Conservation (phyloP, 2,113 vertebrate genomes). For the Phaethornis superciliosus region DNA sequence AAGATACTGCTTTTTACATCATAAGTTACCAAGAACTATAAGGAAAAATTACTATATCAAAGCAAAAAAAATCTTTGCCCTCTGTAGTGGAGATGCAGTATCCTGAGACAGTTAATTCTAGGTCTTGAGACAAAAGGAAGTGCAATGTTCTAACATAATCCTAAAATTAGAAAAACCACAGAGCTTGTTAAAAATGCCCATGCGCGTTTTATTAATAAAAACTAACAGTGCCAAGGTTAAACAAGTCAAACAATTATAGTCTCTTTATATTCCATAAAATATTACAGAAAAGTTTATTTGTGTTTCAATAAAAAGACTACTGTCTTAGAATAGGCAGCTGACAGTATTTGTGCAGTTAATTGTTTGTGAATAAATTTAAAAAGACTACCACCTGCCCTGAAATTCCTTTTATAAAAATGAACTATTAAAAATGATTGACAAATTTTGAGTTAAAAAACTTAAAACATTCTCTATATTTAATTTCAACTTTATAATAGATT, state of each 20-base stretch:
- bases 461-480: conserved; percentile 99
- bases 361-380: conserved; percentile 80
- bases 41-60: not conserved
- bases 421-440: conserved; percentile 87
- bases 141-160: conserved; percentile 11
- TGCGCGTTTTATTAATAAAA: conserved; percentile 87
- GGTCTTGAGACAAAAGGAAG: not conserved
- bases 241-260: conserved; percentile 86
- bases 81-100: not conserved
- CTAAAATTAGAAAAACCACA: conserved; percentile 78
- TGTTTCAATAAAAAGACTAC: conserved; percentile 85
- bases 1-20: not conserved
- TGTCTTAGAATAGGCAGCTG: conserved; percentile 80
- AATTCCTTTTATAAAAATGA: conserved; percentile 83
- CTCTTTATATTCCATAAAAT: conserved; percentile 87
- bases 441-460: conserved; percentile 88
- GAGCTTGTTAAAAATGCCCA: conserved; percentile 83
- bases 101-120: not conserved
- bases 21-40: not conserved
- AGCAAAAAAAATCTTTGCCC: conserved; percentile 5
- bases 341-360: conserved; percentile 81
- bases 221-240: conserved; percentile 85
- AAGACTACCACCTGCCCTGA: conserved; percentile 80
- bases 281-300: conserved; percentile 87
- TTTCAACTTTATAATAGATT: conserved; percentile 99